These are phyloP conservation scores for Brenthis ino DNA, from an alignment of 2,888 invertebrate genomes.

Conservation along the genomic window DNA sequence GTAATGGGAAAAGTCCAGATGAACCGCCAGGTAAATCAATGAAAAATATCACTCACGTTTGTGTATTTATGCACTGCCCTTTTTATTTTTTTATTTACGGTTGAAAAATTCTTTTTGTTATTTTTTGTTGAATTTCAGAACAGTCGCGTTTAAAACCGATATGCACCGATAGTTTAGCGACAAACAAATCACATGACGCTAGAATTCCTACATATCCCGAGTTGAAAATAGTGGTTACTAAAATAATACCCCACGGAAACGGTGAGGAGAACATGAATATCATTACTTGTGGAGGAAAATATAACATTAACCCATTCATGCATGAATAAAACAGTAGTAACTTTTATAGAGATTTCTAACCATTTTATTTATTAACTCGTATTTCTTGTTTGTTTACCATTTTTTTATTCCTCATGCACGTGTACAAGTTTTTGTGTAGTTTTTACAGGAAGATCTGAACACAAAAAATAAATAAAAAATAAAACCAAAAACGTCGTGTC, in stretches of 20 bases:
- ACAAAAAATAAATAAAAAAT: neutral
- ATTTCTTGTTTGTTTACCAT: neutral
- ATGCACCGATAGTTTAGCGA: slow-evolving; percentile 55
- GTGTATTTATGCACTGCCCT: neutral
- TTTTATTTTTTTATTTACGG: slow-evolving; percentile 34
- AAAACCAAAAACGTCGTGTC: no score
- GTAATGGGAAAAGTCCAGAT: slow-evolving; percentile 55
- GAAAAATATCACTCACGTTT: neutral
- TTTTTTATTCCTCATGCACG: slow-evolving; percentile 7
- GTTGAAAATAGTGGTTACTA: slow-evolving; percentile 75
- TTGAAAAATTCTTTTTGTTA: slow-evolving; percentile 35
- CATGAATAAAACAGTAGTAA: slow-evolving; percentile 17
- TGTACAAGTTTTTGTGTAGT: neutral
- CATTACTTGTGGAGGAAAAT: slow-evolving; percentile 14
- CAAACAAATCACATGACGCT: slow-evolving; percentile 47
- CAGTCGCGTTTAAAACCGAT: slow-evolving; percentile 54
- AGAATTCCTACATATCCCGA: slow-evolving; percentile 62
- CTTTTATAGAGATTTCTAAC: neutral
- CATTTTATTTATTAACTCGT: neutral
- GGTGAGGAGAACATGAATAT: slow-evolving; percentile 54
- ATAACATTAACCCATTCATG: neutral
- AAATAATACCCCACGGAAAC: slow-evolving; percentile 68
- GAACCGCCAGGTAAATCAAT: slow-evolving; percentile 58
- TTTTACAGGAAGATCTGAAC: neutral
- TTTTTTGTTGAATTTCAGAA: slow-evolving; percentile 62